Base-by-base conservation (phyloP, 2,797 vertebrate species). In the Typhlichthys eigenmanni region DNA sequence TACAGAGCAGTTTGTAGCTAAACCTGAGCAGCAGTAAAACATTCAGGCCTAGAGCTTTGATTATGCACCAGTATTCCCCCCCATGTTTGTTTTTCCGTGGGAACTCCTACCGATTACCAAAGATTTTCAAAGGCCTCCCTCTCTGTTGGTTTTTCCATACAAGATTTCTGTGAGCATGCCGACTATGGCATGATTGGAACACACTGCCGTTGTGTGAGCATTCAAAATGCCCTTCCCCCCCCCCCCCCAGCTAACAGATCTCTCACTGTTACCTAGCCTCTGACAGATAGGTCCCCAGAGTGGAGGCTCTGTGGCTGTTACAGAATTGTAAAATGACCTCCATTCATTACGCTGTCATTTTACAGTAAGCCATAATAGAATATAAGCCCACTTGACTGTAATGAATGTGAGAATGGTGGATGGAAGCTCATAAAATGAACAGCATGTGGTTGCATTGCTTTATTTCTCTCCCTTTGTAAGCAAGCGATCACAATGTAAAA, bases 321-420 rank as follows among this genome's bases (percentile, higher is more conserved):
- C 19, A 59, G 77, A 66, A 87, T 81, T 85, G 79, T 87, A 79
- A 85, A 87, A 84, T 75, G 66, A 82, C 80, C 73, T 79, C 59
- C 69, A 87, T 81, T 85, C 61, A 85, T 84, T 79, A 71, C 8
- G 48, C 52, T 81, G 84, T 79, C 75, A 76, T 85, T 82, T 82
- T 79, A 80, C 79, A 76, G 78, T 62, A 52, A 66, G 66, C 47
- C 55, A 71, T 78, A 60, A 80, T 76, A 86, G 64, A 80, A 79
- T 69, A 69, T 65, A 55, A 14, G 54, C 46, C 64, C 70, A 55
- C 62, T 71, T 19, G 43, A 80, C 71, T 78, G 7, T 73, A 77
- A 83, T 62, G 68, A 79, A 79, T 76, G 46, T 71, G 80, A 64
- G 62, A 75, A 69, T 51, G 48, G 62, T 71, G 69, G 64, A 76